A percentile compares a stretch with the other conserved stretches of the same genome.
Evolutionary conservation across 1,140 invertebrate genomes (phyloP).

Genomic region (Andrena cerasifolii): DNA sequence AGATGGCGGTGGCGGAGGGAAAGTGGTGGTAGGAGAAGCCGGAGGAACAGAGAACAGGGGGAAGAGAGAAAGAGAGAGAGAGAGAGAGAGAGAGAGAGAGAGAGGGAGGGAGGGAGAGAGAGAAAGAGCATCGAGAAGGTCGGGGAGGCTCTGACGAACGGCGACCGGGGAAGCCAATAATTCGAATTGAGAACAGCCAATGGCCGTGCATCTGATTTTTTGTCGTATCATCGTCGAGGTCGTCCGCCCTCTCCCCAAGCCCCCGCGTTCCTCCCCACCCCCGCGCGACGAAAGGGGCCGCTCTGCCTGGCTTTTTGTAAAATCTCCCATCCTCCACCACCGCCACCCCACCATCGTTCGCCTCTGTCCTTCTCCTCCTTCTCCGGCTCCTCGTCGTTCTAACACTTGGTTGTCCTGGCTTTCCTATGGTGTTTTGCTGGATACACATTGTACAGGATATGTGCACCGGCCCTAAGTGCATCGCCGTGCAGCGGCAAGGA

Average conservation of each 20-base stretch:
- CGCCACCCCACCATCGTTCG: conserved; percentile 58
- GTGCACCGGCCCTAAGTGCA: conserved; percentile 34
- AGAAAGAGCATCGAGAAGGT: conserved; percentile 66
- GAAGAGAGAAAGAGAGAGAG: neutral
- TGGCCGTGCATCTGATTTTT: conserved; percentile 82
- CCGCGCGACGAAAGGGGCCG: conserved; percentile 69
- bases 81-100: conserved; percentile 38
- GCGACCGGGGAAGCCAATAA: conserved; percentile 81
- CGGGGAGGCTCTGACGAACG: conserved; percentile 79
- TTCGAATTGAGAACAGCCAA: conserved; percentile 83
- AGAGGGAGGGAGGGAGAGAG: conserved; percentile 53
- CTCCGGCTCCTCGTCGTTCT: conserved; percentile 33
- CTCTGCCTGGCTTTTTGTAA: conserved; percentile 72
- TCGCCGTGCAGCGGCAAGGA: conserved; percentile 12
- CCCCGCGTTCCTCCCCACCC: conserved; percentile 20
- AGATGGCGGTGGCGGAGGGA: conserved; percentile 45
- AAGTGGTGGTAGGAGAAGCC: conserved; percentile 5
- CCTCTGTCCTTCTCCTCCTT: conserved; percentile 37
- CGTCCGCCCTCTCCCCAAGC: conserved; percentile 64
- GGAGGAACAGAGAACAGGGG: conserved; percentile 46
- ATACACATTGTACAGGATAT: conserved; percentile 41
- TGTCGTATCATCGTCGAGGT: conserved; percentile 79
- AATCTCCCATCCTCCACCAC: conserved; percentile 59
- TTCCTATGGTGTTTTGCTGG: conserved; percentile 60
- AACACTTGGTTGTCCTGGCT: conserved; percentile 62